These are phyloP conservation scores for Cranoglanis bouderius DNA, from an alignment of 2,113 vertebrate species.

Conservation along the genomic window DNA sequence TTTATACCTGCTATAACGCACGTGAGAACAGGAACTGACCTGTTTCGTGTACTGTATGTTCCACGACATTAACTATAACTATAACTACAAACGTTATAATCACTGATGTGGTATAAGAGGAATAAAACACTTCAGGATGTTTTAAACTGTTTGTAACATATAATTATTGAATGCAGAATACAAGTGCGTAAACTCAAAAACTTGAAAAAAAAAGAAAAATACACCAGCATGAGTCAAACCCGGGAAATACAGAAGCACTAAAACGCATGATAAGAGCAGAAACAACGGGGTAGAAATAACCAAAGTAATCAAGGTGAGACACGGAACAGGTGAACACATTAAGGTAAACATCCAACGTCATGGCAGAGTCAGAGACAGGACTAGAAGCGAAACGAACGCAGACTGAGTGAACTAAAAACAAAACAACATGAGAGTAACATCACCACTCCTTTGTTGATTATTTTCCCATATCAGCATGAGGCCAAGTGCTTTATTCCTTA, in stretches of 20 bases:
- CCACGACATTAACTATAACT: background rate
- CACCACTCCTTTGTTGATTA: background rate
- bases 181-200: background rate
- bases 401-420: no score
- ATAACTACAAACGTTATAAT: background rate
- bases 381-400: no score
- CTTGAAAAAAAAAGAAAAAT: background rate
- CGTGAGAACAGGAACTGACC: background rate
- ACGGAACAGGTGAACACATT: no score
- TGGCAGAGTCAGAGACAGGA: no score
- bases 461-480: no score
- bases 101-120: background rate
- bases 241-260: background rate
- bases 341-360: no score
- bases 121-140: background rate
- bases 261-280: no score
- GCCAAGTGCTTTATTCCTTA: background rate
- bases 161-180: background rate
- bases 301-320: no score
- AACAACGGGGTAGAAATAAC: no score
- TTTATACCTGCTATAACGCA: background rate
- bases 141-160: background rate
- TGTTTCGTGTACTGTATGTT: background rate
- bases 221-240: background rate
- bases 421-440: no score